Evolutionary conservation across 37 sponge, comb jelly and placozoan genomes (phyloP).

Genomic region (Trichoplax adhaerens): DNA sequence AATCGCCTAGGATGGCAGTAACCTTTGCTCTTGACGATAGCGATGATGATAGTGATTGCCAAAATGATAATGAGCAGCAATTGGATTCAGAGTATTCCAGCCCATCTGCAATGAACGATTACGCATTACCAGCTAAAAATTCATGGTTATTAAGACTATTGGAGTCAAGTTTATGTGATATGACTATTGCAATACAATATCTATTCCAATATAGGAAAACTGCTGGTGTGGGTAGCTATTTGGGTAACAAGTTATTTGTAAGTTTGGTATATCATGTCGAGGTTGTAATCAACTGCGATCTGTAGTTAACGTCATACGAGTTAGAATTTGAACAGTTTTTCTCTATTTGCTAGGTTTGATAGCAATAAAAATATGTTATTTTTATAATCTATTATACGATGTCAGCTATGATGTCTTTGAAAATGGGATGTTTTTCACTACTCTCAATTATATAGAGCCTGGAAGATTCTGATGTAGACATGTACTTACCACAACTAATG

Average conservation of each 20-base stretch:
- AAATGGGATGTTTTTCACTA: background rate
- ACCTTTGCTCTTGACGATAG: too few relatives aligned
- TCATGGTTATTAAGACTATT: conserved; percentile 81
- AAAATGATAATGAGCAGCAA: too few relatives aligned
- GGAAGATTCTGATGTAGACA: conserved; percentile 51
- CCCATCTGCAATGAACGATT: too few relatives aligned
- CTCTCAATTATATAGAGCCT: conserved; percentile 32
- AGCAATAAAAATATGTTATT: too few relatives aligned
- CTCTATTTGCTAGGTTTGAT: background rate
- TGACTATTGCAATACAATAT: conserved; percentile 75
- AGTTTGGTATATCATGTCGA: conserved; percentile 7
- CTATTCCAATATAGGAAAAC: conserved; percentile 65
- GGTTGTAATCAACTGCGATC: background rate
- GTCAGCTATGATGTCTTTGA: too few relatives aligned
- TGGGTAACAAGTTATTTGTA: conserved; percentile 65
- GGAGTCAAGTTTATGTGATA: conserved; percentile 66
- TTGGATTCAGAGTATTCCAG: too few relatives aligned
- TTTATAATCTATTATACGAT: too few relatives aligned
- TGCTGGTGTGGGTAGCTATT: conserved; percentile 46
- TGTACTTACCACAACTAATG: conserved; percentile 77
- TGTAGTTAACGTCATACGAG: background rate
- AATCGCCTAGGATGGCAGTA: too few relatives aligned
- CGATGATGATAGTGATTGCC: too few relatives aligned
- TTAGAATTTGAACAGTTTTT: background rate
- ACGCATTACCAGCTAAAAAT: background rate